Percentiles rank a stretch among this genome's conserved stretches.
Evolutionary conservation across 1,140 invertebrate genomes (phyloP).

Genomic region (Copidosoma floridanum): DNA sequence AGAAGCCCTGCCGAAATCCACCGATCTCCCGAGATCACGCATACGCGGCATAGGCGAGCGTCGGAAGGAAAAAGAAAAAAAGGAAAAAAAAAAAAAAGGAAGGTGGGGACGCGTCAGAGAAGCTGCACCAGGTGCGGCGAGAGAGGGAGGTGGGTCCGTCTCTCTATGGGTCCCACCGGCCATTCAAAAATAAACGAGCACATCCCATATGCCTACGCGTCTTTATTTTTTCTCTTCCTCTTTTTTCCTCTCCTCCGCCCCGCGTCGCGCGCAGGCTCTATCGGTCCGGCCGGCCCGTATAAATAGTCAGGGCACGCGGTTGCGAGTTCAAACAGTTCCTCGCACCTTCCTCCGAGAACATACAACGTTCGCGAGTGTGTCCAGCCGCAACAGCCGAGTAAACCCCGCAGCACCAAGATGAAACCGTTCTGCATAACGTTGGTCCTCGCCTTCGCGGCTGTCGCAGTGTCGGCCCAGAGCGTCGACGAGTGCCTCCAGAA

Average conservation of each 20-base stretch:
- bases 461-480: conserved; percentile 38
- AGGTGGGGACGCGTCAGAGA: conserved; percentile 4
- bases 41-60: too few species aligned
- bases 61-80: too few species aligned
- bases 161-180: neutral
- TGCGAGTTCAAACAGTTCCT: conserved; percentile 17
- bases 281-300: conserved; percentile 15
- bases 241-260: neutral
- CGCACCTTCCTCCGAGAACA: conserved; percentile 20
- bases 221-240: conserved; percentile 9
- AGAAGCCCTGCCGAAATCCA: too few species aligned
- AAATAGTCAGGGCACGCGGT: conserved; percentile 23
- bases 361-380: neutral
- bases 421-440: neutral
- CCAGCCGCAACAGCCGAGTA: neutral
- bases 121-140: neutral
- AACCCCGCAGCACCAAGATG: neutral
- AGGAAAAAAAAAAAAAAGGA: neutral
- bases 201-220: conserved; percentile 12
- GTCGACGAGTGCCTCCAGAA: conserved; percentile 61
- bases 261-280: neutral
- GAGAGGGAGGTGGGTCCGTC: neutral
- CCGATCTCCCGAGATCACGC: too few species aligned
- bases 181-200: conserved; percentile 15
- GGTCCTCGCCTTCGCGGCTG: conserved; percentile 33